Evolutionary conservation across 2,113 vertebrate species (phyloP).

Genomic region (Neolamprologus hecqui): DNA sequence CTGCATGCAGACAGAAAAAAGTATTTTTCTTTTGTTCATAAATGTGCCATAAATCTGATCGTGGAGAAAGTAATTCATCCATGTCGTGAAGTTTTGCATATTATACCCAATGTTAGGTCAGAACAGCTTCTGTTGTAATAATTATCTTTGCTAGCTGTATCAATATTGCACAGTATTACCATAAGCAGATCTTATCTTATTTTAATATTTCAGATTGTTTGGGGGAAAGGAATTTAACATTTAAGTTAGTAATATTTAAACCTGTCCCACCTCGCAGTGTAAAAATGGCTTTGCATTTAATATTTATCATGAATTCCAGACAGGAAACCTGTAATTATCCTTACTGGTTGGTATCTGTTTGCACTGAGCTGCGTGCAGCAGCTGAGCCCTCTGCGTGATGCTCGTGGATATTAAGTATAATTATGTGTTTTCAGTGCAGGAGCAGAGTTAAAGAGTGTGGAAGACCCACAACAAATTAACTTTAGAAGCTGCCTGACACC

Average conservation of each 20-base stretch:
- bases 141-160: background rate
- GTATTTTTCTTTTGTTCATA: background rate
- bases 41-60: background rate
- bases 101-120: fast-evolving
- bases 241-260: background rate
- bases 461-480: slow-evolving; percentile 30
- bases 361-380: background rate
- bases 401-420: slow-evolving; percentile 6
- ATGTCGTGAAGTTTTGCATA: fast-evolving
- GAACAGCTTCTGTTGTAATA: background rate
- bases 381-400: background rate
- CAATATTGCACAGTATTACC: fast-evolving
- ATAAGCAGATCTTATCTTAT: background rate
- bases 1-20: background rate
- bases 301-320: background rate
- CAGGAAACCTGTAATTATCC: background rate
- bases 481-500: slow-evolving; percentile 12
- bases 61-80: background rate
- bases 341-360: background rate
- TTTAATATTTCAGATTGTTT: fast-evolving
- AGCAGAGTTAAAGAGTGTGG: background rate
- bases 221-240: background rate
- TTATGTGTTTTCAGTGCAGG: slow-evolving; percentile 18
- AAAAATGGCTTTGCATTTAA: fast-evolving
- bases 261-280: background rate